Percentiles rank a stretch among this genome's conserved stretches.
phyloP scores from a whole-genome alignment of 1,140 invertebrate species.

The Drosophila equinoxialis region DNA sequence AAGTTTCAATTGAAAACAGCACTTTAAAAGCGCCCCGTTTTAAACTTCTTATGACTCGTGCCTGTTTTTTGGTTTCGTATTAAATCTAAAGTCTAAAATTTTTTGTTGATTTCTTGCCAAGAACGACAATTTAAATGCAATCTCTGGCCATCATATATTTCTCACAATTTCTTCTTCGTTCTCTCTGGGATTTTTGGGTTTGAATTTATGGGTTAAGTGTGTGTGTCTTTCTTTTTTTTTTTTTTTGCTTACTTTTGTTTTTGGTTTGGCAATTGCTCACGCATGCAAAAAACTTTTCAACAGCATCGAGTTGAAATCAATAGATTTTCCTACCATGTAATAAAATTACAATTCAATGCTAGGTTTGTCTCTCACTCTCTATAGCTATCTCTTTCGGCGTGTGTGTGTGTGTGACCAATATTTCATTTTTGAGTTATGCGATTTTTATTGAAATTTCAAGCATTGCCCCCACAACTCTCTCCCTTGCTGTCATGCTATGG shows the following conservation, averaged over 20 bases:
- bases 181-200: not conserved
- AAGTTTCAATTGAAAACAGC: too few species aligned
- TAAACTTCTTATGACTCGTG: too few species aligned
- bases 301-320: conserved; percentile 46
- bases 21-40: too few species aligned
- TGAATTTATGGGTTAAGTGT: conserved; percentile 66
- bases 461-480: not conserved
- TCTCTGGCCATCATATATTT: not conserved
- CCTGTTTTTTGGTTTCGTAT: too few species aligned
- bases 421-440: conserved; percentile 77
- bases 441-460: conserved; percentile 77
- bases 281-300: conserved; percentile 25
- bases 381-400: not conserved
- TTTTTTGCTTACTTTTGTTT: not conserved
- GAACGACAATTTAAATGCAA: conserved; percentile 28
- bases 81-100: conserved; percentile 28
- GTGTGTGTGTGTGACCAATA: conserved; percentile 56
- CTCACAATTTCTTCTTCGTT: conserved; percentile 8
- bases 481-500: conserved; percentile 54
- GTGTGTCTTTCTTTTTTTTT: conserved; percentile 8
- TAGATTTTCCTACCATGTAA: conserved; percentile 55
- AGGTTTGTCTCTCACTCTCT: not conserved
- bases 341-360: conserved; percentile 68
- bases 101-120: conserved; percentile 32
- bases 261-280: conserved; percentile 39